These are phyloP conservation scores for Andricus grossulariae DNA, from an alignment of 1,140 invertebrate genomes.

Conservation along the genomic window DNA sequence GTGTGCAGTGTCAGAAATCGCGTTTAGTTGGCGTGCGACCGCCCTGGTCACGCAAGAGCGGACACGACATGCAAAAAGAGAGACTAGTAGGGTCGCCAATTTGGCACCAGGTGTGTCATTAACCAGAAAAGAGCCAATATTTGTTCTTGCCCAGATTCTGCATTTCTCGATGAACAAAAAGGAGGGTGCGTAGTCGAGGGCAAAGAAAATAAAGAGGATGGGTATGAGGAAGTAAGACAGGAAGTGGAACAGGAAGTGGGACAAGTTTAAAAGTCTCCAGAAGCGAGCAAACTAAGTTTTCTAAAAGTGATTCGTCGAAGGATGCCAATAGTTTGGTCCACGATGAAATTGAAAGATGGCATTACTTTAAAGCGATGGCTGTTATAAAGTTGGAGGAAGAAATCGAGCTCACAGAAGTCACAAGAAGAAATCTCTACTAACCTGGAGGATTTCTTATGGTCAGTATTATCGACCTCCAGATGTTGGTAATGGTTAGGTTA, in stretches of 20 bases:
- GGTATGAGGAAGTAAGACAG: not conserved
- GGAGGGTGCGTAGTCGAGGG: not conserved
- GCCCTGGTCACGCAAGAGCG: conserved; percentile 15
- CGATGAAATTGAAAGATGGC: conserved; percentile 6
- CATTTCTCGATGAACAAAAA: not conserved
- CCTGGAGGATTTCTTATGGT: conserved; percentile 8
- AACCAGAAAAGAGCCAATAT: not conserved
- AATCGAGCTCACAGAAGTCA: not conserved
- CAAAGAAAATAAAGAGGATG: not conserved
- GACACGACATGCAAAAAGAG: conserved; percentile 21
- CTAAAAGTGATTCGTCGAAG: not conserved
- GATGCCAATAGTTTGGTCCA: not conserved
- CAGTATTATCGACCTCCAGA: conserved; percentile 21
- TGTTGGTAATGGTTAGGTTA: conserved; percentile 5
- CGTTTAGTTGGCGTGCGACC: conserved; percentile 10
- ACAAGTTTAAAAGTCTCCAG: not conserved
- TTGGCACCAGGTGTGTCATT: conserved; percentile 17
- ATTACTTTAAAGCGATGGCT: not conserved
- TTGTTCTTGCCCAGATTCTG: not conserved
- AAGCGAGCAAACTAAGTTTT: not conserved
- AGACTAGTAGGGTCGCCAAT: not conserved
- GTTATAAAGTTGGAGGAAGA: conserved; percentile 3
- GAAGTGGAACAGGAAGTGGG: not conserved
- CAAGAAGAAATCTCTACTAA: conserved; percentile 2
- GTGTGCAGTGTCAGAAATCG: conserved; percentile 30